phyloP scores from a whole-genome alignment of 1,140 invertebrate species.

The Berghia stephanieae region DNA sequence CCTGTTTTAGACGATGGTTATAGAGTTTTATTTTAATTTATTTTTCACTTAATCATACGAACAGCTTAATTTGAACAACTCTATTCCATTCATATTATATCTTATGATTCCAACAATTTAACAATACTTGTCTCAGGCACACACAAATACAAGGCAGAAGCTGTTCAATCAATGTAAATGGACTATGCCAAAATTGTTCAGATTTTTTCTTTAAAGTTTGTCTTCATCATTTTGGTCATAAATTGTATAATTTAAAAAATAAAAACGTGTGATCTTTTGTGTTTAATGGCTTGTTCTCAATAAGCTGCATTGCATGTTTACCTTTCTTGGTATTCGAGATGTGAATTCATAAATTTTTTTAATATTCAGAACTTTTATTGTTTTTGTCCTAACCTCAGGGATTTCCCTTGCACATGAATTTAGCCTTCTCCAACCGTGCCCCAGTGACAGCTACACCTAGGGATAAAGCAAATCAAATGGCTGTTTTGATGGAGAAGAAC shows the following conservation, averaged over 20 bases:
- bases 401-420: slow-evolving; percentile 87
- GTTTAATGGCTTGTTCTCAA: background rate
- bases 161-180: too few species aligned
- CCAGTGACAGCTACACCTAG: slow-evolving; percentile 26
- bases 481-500: slow-evolving; percentile 80
- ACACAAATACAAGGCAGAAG: too few species aligned
- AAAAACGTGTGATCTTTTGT: background rate
- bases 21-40: too few species aligned
- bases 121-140: too few species aligned
- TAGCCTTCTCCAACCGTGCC: slow-evolving; percentile 74
- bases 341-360: background rate
- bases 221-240: background rate
- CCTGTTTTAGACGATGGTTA: too few species aligned
- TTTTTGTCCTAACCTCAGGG: slow-evolving; percentile 59
- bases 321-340: background rate
- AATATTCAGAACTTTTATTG: slow-evolving; percentile 9
- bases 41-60: too few species aligned
- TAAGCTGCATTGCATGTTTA: background rate
- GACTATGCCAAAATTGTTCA: too few species aligned
- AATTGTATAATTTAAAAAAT: background rate
- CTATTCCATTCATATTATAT: too few species aligned
- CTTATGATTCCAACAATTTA: too few species aligned
- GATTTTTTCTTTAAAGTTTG: too few species aligned
- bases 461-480: slow-evolving; percentile 49
- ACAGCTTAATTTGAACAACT: too few species aligned